Conservation (phyloP, 2,888 invertebrate species). For the Drosophila hamatofila region DNA sequence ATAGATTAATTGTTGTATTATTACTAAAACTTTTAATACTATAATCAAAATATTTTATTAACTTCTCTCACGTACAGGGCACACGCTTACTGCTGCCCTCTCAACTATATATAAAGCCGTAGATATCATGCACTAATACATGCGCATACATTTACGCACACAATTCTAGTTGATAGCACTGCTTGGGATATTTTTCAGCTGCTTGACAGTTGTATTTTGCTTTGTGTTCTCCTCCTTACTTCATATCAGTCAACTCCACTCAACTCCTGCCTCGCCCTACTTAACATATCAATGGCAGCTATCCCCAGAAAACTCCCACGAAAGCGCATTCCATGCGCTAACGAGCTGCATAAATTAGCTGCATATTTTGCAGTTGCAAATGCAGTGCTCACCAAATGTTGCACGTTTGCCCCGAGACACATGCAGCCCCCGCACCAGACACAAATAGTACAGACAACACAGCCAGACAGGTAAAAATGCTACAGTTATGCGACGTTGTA, state of each 20-base stretch:
- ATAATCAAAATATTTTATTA: too few relatives aligned
- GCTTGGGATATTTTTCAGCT: constrained; percentile 15
- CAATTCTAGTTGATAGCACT: background rate
- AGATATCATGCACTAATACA: background rate
- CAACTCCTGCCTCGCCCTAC: background rate
- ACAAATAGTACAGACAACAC: background rate
- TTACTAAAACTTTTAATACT: background rate
- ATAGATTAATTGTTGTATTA: background rate
- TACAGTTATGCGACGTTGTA: constrained; percentile 39
- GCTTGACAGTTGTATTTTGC: background rate
- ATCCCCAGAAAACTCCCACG: constrained; percentile 23
- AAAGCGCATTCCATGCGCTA: constrained; percentile 27
- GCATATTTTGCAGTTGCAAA: constrained; percentile 58
- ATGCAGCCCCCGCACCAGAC: background rate
- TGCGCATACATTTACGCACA: background rate
- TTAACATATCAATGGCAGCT: constrained; percentile 7
- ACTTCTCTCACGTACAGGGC: background rate
- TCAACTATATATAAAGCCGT: background rate
- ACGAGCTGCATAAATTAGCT: constrained; percentile 63
- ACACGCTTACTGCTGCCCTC: background rate
- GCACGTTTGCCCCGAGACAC: constrained; percentile 53
- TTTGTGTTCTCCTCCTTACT: constrained; percentile 2
- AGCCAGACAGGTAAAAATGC: constrained; percentile 37
- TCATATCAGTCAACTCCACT: background rate
- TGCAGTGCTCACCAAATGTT: constrained; percentile 58